These are phyloP conservation scores for Plebejus argus DNA, from an alignment of 2,888 invertebrate genomes.

Conservation along the genomic window DNA sequence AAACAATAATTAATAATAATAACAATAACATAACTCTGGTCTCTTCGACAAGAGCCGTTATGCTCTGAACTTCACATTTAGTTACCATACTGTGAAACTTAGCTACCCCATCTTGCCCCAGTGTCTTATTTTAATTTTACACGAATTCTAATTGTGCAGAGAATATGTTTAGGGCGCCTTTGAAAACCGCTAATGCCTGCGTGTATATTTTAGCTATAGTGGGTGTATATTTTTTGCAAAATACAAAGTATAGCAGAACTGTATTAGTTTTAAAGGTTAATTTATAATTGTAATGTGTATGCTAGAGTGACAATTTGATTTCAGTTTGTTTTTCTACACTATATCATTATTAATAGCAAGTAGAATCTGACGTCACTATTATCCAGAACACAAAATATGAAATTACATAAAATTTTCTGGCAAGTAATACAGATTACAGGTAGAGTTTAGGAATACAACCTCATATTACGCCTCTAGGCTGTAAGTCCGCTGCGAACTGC, in stretches of 20 bases:
- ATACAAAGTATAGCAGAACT: background rate
- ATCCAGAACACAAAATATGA: background rate
- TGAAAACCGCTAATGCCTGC: background rate
- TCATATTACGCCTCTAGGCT: background rate
- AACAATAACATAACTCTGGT: too few relatives aligned
- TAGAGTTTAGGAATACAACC: background rate
- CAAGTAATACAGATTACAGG: background rate
- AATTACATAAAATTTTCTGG: background rate
- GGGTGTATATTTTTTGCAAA: constrained; percentile 12
- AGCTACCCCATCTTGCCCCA: background rate
- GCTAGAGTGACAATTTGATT: background rate
- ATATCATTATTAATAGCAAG: background rate
- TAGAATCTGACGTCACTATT: background rate
- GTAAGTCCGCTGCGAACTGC: too few relatives aligned
- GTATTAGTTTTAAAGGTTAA: constrained; percentile 30
- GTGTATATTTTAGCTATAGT: background rate
- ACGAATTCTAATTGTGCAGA: background rate
- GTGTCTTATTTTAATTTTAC: background rate
- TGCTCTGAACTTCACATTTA: too few relatives aligned
- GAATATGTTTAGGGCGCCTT: background rate
- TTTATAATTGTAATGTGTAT: constrained; percentile 33
- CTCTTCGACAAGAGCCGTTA: background rate
- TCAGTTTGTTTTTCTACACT: constrained; percentile 10
- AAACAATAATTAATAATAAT: too few relatives aligned
- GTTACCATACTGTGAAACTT: background rate